These are phyloP conservation scores for Myrmophylax atrothorax DNA, from an alignment of 2,113 vertebrate species.

Conservation along the genomic window DNA sequence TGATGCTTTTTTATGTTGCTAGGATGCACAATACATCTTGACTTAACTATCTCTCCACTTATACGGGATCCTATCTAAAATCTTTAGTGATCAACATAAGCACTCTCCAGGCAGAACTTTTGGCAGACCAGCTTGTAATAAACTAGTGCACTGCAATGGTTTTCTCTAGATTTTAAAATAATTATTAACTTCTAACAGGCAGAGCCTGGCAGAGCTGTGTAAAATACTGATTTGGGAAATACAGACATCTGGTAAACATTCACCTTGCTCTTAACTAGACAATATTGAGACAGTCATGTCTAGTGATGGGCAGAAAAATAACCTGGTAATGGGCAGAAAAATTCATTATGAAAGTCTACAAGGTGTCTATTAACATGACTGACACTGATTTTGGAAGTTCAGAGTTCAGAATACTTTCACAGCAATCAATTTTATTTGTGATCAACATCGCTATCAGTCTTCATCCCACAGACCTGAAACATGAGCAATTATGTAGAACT, in stretches of 20 bases:
- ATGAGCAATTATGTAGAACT: not conserved
- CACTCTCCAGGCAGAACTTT: not conserved
- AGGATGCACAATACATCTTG: not conserved
- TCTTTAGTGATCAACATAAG: not conserved
- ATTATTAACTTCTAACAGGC: not conserved
- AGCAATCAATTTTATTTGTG: not conserved
- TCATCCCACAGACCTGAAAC: not conserved
- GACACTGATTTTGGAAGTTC: not conserved
- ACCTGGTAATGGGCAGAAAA: not conserved
- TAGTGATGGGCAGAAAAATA: not conserved
- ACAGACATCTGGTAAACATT: not conserved
- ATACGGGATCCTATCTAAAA: not conserved
- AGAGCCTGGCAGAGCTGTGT: not conserved
- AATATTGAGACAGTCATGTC: not conserved
- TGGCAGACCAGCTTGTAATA: not conserved
- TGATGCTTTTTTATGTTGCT: not conserved
- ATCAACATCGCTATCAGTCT: not conserved
- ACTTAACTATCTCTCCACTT: not conserved
- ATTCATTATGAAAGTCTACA: not conserved
- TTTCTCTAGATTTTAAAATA: not conserved
- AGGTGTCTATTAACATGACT: not conserved
- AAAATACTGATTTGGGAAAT: not conserved
- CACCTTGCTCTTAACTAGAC: not conserved
- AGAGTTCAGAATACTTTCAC: not conserved
- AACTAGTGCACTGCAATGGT: not conserved